Evolutionary conservation across 2,797 vertebrate species (phyloP), one percentile per base, ranked within the genome.

Genomic region (Enteromius mattozi): DNA sequence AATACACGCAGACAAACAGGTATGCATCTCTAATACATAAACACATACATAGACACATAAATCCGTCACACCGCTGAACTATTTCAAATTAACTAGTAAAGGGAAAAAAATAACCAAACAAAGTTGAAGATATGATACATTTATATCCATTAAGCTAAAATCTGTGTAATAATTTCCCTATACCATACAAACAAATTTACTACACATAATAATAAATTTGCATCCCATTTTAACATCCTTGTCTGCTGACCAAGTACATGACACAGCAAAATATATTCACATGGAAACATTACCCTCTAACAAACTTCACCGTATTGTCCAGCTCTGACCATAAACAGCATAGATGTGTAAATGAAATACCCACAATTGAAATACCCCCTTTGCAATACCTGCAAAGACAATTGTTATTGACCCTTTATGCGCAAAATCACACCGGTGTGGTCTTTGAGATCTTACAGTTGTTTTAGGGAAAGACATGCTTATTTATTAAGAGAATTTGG

Each of bases 1-100:
- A 61, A 78, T 75, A 45, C 49, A 40, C 80, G 78, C 68, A 65
- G 66, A 80, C 80, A 83, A 78, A 86, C 47, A 37, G 40, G 63
- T 9, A 54, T 40, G 65, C 24, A 69, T 59, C 35, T 37, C 69
- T 37, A 75, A 56, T 66, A 27, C 16, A 19, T 30, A 30, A 17
- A 49, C 70, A 19, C 24, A 49, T 30, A 49, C 42, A 10, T 45
- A 45, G 40, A 24, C 40, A 45, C 45, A 74, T 27, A 74, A 33
- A 74, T 33, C 16, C 33, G 40, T 24, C 13, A 17, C n/a, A 8
- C 16, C 27, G 16, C 71, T 33, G 47, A 12, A 74, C 17, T 7
- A 33, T 13, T 74, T 35, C 3, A 33, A 17, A 6, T 19, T 1
- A 74, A 51, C 10, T 21, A 33, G 8, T 35, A 13, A 74, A 72